Percentiles rank a stretch among this genome's conserved stretches.
These are phyloP conservation scores for Galaxea fascicularis DNA, from an alignment of 92 coral and sea anemone species.

Conservation along the genomic window DNA sequence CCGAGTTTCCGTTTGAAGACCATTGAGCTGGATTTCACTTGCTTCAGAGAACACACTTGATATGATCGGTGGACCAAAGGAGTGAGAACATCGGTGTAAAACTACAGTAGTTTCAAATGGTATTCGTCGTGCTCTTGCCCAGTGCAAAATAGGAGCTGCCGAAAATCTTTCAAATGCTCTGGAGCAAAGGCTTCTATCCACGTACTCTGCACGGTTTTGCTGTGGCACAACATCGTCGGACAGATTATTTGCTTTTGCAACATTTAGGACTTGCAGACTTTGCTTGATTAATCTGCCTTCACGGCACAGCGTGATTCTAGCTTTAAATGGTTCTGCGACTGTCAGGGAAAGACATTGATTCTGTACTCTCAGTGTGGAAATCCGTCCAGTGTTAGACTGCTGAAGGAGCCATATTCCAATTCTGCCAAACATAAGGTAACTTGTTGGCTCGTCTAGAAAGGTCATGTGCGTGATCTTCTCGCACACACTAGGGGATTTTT, in stretches of 20 bases:
- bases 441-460: slow-evolving; percentile 3
- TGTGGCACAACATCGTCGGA: not conserved
- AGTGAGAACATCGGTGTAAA: not conserved
- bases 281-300: not conserved
- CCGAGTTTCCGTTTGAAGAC: not conserved
- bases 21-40: not conserved
- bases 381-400: not conserved
- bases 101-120: not conserved
- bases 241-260: not conserved
- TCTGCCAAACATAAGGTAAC: not conserved
- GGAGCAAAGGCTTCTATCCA: not conserved
- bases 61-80: not conserved
- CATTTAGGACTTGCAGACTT: not conserved
- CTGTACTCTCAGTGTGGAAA: not conserved
- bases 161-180: not conserved
- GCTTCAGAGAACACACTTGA: not conserved
- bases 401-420: not conserved
- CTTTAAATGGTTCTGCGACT: not conserved
- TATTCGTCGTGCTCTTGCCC: not conserved
- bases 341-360: not conserved
- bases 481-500: not conserved
- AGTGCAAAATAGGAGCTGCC: not conserved
- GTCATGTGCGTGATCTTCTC: not conserved
- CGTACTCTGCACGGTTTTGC: not conserved
- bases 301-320: not conserved